Base-by-base conservation (phyloP, 2,888 invertebrate species). In the Aphodius granarius region DNA sequence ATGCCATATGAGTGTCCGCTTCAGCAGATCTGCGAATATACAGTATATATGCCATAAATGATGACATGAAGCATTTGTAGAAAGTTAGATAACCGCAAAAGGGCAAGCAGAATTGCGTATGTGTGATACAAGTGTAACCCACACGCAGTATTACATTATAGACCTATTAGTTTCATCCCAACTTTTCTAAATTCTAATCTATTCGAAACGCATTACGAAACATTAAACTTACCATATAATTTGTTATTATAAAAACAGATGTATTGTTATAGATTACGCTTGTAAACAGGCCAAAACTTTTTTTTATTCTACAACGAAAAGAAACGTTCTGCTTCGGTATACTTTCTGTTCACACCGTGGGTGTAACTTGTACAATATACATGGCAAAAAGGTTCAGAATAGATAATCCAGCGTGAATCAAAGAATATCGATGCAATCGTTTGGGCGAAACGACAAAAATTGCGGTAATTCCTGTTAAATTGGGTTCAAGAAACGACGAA, bases 61-160 rank as follows among this genome's bases (percentile, higher is more conserved):
- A 68, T 68, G 68, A 68, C 68, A 68, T 68, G 68, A 21, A 68
- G 21, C 68, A 22, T 68, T 68, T 68, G 68, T 68, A 68, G 68
- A 68, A 68, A 68, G 68, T 22, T 68, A 22, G 22, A 22, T 19
- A 68, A 68, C 68, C 68, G 43, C 43, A 68, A 68, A 68, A 68
- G 68, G 68, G 68, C 68, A 68, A 68, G n/a, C 43, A n/a, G 68
- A 68, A 68, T 68, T 43, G 43, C 43, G 43, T 43, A 43, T 43
- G 43, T 13, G 13, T 43, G 23, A 23, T 23, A 23, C 23, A 23
- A 23, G 23, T 23, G 4, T 23, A 43, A 13, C 43, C 43, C 43
- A 43, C 43, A 43, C 43, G 43, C 43, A 43, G 13, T 43, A 43
- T 43, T 43, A 13, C 43, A 43, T 43, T 43, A 43, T 43, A 43